phyloP scores from a whole-genome alignment of 2,113 vertebrate species.

The Desmodus rotundus region DNA sequence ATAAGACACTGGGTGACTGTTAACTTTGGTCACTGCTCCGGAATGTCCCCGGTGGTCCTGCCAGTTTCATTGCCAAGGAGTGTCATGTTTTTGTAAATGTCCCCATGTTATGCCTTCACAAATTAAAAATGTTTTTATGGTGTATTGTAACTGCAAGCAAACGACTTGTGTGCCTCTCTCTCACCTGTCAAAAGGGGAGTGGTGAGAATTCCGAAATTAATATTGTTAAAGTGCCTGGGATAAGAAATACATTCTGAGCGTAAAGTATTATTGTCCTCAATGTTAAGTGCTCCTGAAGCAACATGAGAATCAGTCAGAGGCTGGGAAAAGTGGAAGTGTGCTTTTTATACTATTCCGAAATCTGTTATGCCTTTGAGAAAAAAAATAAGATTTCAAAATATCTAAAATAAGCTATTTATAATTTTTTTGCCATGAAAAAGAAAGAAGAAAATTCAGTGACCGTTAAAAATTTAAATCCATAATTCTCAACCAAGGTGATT shows the following conservation, averaged over 20 bases:
- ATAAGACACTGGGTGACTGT: neutral
- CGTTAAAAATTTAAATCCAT: slow-evolving; percentile 48
- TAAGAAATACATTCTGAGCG: neutral
- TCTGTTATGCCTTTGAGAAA: neutral
- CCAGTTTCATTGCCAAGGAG: slow-evolving; percentile 28
- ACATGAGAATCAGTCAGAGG: neutral
- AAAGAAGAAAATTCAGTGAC: slow-evolving; percentile 60
- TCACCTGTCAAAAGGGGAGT: neutral
- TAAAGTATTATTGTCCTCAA: neutral
- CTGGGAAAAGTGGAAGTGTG: neutral
- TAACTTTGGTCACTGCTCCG: slow-evolving; percentile 30
- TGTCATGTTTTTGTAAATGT: slow-evolving; percentile 16
- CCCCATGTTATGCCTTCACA: neutral
- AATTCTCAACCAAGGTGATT: slow-evolving; percentile 38
- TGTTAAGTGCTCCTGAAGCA: neutral
- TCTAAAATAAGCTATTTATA: slow-evolving; percentile 52
- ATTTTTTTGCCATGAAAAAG: slow-evolving; percentile 45
- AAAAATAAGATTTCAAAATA: neutral
- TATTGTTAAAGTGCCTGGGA: neutral
- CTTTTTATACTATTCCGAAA: neutral
- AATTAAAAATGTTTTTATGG: neutral
- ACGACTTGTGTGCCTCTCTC: neutral
- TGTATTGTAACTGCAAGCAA: neutral
- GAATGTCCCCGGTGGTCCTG: slow-evolving; percentile 32
- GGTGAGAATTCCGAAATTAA: neutral